Evolutionary conservation across 2,113 vertebrate genomes (phyloP).

Genomic region (Dasyurus viverrinus): DNA sequence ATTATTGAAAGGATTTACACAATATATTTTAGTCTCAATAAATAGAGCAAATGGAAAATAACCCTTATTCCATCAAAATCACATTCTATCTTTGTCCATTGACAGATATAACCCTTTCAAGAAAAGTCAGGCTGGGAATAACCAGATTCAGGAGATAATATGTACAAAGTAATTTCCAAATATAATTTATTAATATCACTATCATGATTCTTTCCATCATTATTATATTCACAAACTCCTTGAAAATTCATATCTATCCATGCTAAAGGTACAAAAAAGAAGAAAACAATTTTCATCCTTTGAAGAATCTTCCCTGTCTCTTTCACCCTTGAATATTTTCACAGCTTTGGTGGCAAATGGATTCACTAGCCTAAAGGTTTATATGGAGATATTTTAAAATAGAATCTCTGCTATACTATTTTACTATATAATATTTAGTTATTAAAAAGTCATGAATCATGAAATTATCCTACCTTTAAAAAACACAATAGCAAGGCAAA

Average conservation of each 20-base stretch:
- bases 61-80: neutral
- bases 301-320: neutral
- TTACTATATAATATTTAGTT: neutral
- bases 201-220: neutral
- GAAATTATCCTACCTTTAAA: neutral
- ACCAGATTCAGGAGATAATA: neutral
- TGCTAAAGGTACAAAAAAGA: neutral
- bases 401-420: neutral
- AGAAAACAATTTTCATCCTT: slow-evolving; percentile 20
- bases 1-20: neutral
- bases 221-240: neutral
- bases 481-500: neutral
- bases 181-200: neutral
- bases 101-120: neutral
- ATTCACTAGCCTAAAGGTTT: neutral
- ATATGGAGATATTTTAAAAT: neutral
- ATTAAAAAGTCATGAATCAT: neutral
- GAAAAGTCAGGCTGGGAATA: neutral
- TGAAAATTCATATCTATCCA: neutral
- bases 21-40: neutral
- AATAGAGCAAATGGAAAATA: neutral
- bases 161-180: neutral
- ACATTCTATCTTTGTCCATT: neutral
- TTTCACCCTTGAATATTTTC: slow-evolving; percentile 5
- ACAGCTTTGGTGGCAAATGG: neutral